Conservation (phyloP, 2,888 invertebrate species). For the Theodoxus fluviatilis region DNA sequence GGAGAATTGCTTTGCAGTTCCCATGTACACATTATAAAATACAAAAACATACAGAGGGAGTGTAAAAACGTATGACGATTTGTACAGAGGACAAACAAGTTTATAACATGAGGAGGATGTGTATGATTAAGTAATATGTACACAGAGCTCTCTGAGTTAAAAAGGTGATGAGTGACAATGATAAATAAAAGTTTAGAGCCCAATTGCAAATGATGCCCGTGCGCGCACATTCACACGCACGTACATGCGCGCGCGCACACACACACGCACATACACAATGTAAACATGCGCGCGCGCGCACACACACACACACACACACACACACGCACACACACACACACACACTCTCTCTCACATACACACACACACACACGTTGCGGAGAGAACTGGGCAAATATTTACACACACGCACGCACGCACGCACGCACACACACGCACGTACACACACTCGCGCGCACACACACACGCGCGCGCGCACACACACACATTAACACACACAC, state of each 20-base stretch:
- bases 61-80: too few relatives aligned
- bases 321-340: neutral
- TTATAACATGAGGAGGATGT: too few relatives aligned
- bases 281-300: neutral
- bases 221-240: slow-evolving; percentile 12
- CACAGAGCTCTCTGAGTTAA: too few relatives aligned
- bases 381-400: neutral
- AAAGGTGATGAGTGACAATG: too few relatives aligned
- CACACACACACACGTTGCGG: neutral
- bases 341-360: neutral
- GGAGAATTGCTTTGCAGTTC: too few relatives aligned
- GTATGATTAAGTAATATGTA: too few relatives aligned
- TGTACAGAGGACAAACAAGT: too few relatives aligned
- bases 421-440: slow-evolving; percentile 12
- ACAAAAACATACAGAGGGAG: too few relatives aligned
- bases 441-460: neutral
- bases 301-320: neutral
- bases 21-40: too few relatives aligned
- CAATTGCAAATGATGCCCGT: neutral
- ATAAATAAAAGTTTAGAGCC: neutral
- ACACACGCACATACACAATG: too few relatives aligned
- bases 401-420: slow-evolving; percentile 13
- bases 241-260: too few relatives aligned
- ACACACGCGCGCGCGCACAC: neutral
- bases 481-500: neutral